Evolutionary conservation across 2,113 vertebrate species (phyloP).

Genomic region (Eulacestoma nigropectus): DNA sequence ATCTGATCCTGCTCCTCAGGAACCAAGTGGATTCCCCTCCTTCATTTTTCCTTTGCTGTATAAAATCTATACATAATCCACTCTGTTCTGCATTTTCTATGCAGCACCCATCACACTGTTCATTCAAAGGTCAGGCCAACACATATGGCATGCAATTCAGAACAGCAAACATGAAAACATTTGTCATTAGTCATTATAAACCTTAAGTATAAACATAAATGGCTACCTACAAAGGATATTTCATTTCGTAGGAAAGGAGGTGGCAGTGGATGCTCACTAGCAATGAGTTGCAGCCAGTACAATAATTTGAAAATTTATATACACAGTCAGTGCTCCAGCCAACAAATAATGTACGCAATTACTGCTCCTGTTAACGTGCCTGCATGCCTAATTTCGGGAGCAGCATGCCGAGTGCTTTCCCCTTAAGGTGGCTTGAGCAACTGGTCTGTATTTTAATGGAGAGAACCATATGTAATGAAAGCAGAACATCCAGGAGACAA

Average conservation of each 20-base stretch:
- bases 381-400: not conserved
- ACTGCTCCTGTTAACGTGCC: not conserved
- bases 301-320: conserved; percentile 15
- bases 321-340: not conserved
- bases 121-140: not conserved
- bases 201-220: not conserved
- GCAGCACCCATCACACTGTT: not conserved
- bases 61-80: not conserved
- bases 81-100: not conserved
- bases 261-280: not conserved
- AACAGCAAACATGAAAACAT: not conserved
- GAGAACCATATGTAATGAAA: not conserved
- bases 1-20: not conserved
- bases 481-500: not conserved
- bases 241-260: not conserved
- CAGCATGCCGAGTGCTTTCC: not conserved
- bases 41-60: not conserved
- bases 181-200: not conserved
- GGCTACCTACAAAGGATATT: conserved; percentile 20
- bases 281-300: not conserved
- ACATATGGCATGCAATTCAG: not conserved
- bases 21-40: not conserved
- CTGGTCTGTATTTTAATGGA: not conserved
- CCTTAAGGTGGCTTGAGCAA: not conserved
- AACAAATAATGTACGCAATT: not conserved